Conservation (phyloP, 2,113 vertebrate species). For the Vulpes ferrilata region DNA sequence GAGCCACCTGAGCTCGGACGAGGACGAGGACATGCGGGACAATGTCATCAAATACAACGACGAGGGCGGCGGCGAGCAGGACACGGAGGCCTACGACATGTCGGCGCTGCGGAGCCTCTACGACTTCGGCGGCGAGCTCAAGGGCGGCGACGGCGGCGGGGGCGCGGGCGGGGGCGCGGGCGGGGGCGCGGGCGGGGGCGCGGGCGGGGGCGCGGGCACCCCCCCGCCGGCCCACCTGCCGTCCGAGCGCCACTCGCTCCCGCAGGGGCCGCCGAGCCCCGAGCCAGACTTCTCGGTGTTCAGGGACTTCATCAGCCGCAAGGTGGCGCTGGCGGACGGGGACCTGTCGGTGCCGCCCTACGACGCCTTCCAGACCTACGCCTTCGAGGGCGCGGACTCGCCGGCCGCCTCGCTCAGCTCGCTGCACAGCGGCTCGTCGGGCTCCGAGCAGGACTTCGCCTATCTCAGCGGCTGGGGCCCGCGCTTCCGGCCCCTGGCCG, state of each 20-base stretch:
- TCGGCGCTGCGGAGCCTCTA: constrained; percentile 97
- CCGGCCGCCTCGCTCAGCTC: constrained; percentile 96
- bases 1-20: constrained; percentile 94
- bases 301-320: constrained; percentile 97
- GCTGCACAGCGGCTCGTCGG: constrained; percentile 95
- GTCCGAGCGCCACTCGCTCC: constrained; percentile 92
- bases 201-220: constrained; percentile 82
- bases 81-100: constrained; percentile 99
- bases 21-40: constrained; percentile 99
- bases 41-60: constrained; percentile 99
- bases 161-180: constrained; percentile 75
- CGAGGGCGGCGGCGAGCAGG: constrained; percentile 98
- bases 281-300: constrained; percentile 96
- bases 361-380: constrained; percentile 99
- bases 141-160: constrained; percentile 89
- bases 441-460: constrained; percentile 98
- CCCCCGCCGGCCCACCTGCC: constrained; percentile 62
- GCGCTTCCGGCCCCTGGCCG: constrained; percentile 96
- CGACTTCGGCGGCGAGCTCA: constrained; percentile 95
- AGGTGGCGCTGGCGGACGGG: constrained; percentile 97
- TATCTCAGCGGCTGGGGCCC: constrained; percentile 98
- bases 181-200: constrained; percentile 60
- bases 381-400: constrained; percentile 96
- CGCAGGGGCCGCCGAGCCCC: constrained; percentile 92
- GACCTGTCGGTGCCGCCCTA: constrained; percentile 97